These are phyloP conservation scores for Agonopterix heracliana DNA, from an alignment of 2,888 invertebrate genomes.

Conservation along the genomic window DNA sequence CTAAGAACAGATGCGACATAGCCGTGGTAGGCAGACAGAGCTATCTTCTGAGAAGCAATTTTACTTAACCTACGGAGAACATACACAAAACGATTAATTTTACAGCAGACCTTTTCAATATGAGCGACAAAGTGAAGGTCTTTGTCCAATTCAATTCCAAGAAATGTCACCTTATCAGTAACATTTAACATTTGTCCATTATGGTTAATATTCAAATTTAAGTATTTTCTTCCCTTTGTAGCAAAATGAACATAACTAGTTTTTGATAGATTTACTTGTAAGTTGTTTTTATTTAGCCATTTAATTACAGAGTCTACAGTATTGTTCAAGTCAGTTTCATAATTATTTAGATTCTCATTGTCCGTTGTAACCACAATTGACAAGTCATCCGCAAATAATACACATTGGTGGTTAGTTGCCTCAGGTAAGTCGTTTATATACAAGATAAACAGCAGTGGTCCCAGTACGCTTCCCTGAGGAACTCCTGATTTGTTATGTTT, in stretches of 20 bases:
- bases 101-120: not conserved
- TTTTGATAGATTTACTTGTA: not conserved
- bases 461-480: too few relatives aligned
- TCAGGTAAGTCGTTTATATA: too few relatives aligned
- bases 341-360: conserved; percentile 12
- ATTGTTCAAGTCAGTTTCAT: conserved; percentile 31
- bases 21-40: not conserved
- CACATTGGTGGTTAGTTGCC: not conserved
- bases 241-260: not conserved
- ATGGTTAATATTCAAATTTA: not conserved
- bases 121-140: not conserved
- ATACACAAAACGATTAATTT: not conserved
- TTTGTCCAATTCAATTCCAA: not conserved
- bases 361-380: not conserved
- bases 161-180: not conserved
- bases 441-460: too few relatives aligned
- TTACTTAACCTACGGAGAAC: not conserved
- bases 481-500: not conserved
- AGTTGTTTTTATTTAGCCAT: not conserved
- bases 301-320: not conserved
- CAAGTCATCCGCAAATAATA: not conserved
- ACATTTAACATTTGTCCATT: not conserved
- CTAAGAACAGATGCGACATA: not conserved
- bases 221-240: not conserved
- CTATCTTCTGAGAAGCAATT: not conserved